Evolutionary conservation across 2,113 vertebrate species (phyloP), one percentile per base, ranked within the genome.

Genomic region (Brachyistius frenatus): DNA sequence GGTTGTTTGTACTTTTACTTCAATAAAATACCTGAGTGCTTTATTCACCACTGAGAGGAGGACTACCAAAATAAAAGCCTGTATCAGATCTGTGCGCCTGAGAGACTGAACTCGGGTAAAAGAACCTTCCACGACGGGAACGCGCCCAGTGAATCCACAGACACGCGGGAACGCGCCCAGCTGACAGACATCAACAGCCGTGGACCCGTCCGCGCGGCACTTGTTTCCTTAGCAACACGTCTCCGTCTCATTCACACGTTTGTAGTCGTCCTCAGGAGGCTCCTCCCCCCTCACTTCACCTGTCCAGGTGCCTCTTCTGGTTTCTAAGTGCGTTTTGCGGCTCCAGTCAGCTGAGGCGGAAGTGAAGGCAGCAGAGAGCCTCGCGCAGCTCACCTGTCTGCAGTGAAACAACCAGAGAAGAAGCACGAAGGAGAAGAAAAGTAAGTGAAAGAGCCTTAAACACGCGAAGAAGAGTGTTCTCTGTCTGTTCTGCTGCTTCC

Each of bases 271-370:
- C 39, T 9, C 41, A 44, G 41, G 41, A 23, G 23, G 23, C 23
- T 23, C 23, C 23, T 23, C 41, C 13, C 8, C 41, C 9, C 41
- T 11, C 41, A 44, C 41, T 16, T 16, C 49, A 44, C 80, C 41
- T 55, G 44, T 4, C 13, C 72, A 61, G 37, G 55, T 53, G 35
- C 5, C 30, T 71, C 41, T 2, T 16, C 6, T 7, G 15, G 49
- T 13, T 14, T 16, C 23, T 15, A 52, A 15, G 32, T 50, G 57
- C 66, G 31, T 37, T 13, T 69, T 68, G 65, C 65, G 74, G 57
- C 31, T 54, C 39, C 39, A 5, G 61, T 36, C 70, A 79, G 78
- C 70, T 86, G 68, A 82, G 33, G 52, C 75, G 83, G 86, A 88
- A 86, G 81, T 67, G 58, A 54, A 62, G 52, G 7, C 7, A 6